phyloP scores from a whole-genome alignment of 2,113 vertebrate genomes.

The Silurus meridionalis region DNA sequence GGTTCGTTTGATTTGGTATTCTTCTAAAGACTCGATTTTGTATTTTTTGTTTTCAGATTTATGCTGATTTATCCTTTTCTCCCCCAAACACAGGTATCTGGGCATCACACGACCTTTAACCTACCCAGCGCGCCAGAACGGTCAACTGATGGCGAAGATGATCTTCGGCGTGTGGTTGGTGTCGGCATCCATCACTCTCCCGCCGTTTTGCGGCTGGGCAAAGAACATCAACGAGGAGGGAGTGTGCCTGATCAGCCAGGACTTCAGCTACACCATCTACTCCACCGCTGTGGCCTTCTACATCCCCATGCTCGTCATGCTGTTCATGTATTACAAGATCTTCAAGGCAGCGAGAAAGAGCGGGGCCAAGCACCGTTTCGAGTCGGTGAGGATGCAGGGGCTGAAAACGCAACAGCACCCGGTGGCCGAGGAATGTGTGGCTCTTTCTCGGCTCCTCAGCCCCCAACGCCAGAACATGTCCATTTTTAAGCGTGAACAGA shows the following conservation, averaged over 20 bases:
- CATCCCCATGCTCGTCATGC: conserved; percentile 81
- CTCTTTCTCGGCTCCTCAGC: conserved; percentile 73
- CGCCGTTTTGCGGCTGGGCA: conserved; percentile 80
- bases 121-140: conserved; percentile 78
- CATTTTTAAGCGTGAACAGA: conserved; percentile 80
- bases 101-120: conserved; percentile 78
- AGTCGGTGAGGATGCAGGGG: conserved; percentile 74
- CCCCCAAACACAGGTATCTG: conserved; percentile 67
- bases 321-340: conserved; percentile 83
- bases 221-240: conserved; percentile 74
- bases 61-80: conserved; percentile 30
- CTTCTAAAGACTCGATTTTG: not conserved
- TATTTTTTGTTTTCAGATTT: not conserved
- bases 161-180: conserved; percentile 78
- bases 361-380: conserved; percentile 76
- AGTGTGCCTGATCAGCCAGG: conserved; percentile 80
- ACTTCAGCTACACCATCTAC: conserved; percentile 80
- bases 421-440: conserved; percentile 72
- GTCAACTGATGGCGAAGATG: conserved; percentile 81
- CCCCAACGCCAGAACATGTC: conserved; percentile 77
- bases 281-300: conserved; percentile 80
- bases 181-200: conserved; percentile 78
- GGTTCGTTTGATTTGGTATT: too few relatives aligned
- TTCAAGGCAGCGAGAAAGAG: conserved; percentile 78
- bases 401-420: conserved; percentile 65